These are phyloP conservation scores for Microplitis deprimator DNA, from an alignment of 2,888 invertebrate genomes.

Conservation along the genomic window DNA sequence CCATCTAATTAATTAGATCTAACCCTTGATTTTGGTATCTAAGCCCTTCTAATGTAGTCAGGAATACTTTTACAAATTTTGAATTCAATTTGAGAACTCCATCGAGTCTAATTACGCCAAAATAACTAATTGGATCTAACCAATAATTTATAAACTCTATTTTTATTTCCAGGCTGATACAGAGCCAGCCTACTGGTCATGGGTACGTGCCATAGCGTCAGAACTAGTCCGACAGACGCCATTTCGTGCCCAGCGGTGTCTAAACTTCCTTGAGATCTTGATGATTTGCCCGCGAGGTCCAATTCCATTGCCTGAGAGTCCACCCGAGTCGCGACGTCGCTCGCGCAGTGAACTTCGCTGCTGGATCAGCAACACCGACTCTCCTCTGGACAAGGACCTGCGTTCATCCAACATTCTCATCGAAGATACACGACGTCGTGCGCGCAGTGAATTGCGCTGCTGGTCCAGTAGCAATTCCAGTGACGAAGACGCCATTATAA, in stretches of 20 bases:
- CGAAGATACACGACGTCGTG: constrained; percentile 63
- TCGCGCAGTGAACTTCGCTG: constrained; percentile 67
- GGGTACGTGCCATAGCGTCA: constrained; percentile 83
- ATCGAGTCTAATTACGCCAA: not conserved
- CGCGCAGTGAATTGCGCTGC: constrained; percentile 65
- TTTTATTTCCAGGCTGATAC: constrained; percentile 76
- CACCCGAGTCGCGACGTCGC: constrained; percentile 64
- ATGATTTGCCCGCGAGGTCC: constrained; percentile 75
- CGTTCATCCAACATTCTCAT: constrained; percentile 50
- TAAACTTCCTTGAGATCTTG: constrained; percentile 81
- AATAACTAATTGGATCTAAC: not conserved
- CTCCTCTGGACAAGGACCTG: constrained; percentile 53
- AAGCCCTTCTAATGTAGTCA: no score
- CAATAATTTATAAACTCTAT: constrained; percentile 1
- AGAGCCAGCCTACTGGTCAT: constrained; percentile 80
- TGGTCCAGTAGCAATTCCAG: constrained; percentile 69
- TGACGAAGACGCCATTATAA: constrained; percentile 61
- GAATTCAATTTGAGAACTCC: no score
- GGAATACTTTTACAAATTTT: no score
- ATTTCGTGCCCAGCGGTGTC: constrained; percentile 75
- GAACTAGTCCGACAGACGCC: constrained; percentile 84
- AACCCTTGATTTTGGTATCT: no score
- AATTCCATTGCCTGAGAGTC: constrained; percentile 73
- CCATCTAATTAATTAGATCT: no score
- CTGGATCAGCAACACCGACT: constrained; percentile 59